Percentiles rank a stretch among this genome's conserved stretches.
Evolutionary conservation across 2,797 vertebrate genomes (phyloP).

Genomic region (Salarias fasciatus): DNA sequence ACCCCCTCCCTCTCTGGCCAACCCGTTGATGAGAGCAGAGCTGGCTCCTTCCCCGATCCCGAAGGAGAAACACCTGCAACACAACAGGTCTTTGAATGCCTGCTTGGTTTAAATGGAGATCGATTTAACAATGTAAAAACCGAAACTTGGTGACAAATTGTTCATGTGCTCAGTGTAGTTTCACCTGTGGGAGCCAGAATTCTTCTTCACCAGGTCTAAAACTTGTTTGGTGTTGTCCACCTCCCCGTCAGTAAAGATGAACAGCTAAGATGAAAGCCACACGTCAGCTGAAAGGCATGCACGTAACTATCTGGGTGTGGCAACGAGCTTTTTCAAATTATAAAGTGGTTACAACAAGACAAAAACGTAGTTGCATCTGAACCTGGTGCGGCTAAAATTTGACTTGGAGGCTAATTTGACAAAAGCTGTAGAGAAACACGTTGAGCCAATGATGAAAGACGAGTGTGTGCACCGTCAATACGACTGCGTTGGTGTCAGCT

Average conservation of each 20-base stretch:
- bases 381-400: too few species aligned
- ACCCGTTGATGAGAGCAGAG: constrained; percentile 85
- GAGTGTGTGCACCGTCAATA: too few species aligned
- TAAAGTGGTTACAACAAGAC: too few species aligned
- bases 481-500: too few species aligned
- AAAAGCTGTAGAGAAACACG: too few species aligned
- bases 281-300: too few species aligned
- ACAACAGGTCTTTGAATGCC: neutral
- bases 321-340: too few species aligned
- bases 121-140: neutral
- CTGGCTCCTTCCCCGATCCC: constrained; percentile 90
- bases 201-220: constrained; percentile 71
- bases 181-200: constrained; percentile 79
- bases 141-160: neutral
- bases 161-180: neutral
- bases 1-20: constrained; percentile 83
- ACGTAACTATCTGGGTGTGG: too few species aligned
- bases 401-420: too few species aligned
- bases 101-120: constrained; percentile 3
- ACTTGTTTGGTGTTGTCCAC: constrained; percentile 77
- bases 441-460: too few species aligned
- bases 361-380: too few species aligned
- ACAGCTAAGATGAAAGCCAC: constrained; percentile 66
- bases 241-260: constrained; percentile 85
- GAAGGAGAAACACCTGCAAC: constrained; percentile 88